A percentile compares a stretch with the other conserved stretches of the same genome.
Conservation (phyloP, 2,888 invertebrate species). For the Melanostoma mellinum region DNA sequence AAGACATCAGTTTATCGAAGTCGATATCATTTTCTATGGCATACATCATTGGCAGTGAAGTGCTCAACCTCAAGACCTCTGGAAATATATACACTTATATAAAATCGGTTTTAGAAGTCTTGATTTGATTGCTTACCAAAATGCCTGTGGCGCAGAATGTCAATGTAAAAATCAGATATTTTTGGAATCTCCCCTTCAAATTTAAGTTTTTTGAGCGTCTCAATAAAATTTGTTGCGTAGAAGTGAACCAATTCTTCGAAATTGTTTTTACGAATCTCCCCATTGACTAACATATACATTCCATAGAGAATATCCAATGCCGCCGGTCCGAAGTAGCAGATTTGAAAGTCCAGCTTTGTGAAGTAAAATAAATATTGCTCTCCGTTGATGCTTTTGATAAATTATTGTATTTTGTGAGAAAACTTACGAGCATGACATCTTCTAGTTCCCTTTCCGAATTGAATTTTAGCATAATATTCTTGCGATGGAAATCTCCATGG, state of each 20-base stretch:
- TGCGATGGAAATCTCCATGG: slow-evolving; percentile 78
- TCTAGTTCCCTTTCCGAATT: slow-evolving; percentile 45
- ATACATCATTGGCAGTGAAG: slow-evolving; percentile 73
- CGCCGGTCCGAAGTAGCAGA: slow-evolving; percentile 42
- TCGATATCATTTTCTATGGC: slow-evolving; percentile 23
- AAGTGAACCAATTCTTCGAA: slow-evolving; percentile 35
- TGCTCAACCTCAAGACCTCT: slow-evolving; percentile 74
- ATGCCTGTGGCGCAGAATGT: slow-evolving; percentile 30
- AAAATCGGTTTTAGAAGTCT: neutral
- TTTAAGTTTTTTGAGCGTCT: slow-evolving; percentile 19
- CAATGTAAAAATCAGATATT: slow-evolving; percentile 35
- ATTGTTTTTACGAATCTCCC: slow-evolving; percentile 27
- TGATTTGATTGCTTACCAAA: slow-evolving; percentile 24
- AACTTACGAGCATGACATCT: slow-evolving; percentile 75
- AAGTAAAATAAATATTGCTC: neutral
- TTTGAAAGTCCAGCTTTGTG: slow-evolving; percentile 55
- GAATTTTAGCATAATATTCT: slow-evolving; percentile 77
- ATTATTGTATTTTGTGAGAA: neutral
- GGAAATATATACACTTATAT: neutral
- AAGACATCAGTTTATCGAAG: neutral
- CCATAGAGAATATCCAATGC: slow-evolving; percentile 40
- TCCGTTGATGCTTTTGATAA: neutral
- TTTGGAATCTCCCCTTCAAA: slow-evolving; percentile 37
- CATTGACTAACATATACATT: slow-evolving; percentile 12
- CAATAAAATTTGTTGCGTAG: slow-evolving; percentile 35